A percentile compares a stretch with the other conserved stretches of the same genome.
Conservation (phyloP, 2,797 vertebrate species). For the Gymnothorax reevesii region DNA sequence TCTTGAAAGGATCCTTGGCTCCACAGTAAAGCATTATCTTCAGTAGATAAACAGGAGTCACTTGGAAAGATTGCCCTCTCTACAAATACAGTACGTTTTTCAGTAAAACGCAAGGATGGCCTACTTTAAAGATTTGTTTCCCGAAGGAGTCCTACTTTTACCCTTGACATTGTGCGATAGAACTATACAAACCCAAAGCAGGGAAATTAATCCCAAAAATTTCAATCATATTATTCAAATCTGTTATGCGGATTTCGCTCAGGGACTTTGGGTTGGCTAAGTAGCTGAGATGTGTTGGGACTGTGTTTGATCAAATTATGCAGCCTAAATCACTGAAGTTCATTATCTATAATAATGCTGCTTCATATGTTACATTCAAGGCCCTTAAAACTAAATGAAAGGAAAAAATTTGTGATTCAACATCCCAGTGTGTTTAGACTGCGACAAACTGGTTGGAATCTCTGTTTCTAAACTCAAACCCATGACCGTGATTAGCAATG, state of each 20-base stretch:
- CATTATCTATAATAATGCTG: neutral
- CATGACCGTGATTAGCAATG: neutral
- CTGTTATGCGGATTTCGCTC: neutral
- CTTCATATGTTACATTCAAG: neutral
- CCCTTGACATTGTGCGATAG: neutral
- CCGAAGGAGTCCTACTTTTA: neutral
- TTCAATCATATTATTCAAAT: neutral
- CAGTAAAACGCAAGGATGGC: neutral
- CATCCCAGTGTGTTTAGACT: neutral
- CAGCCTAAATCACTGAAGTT: neutral
- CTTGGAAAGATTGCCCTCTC: neutral
- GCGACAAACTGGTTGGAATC: neutral
- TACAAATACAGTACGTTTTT: neutral
- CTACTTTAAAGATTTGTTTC: neutral
- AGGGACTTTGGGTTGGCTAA: neutral
- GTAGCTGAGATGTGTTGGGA: neutral
- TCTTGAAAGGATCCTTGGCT: conserved; percentile 1
- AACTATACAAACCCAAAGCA: neutral
- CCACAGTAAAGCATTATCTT: neutral
- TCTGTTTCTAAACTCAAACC: neutral
- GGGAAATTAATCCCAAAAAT: too few species aligned
- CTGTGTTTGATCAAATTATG: neutral
- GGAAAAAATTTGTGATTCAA: neutral
- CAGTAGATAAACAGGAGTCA: neutral
- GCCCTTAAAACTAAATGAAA: neutral